Conservation (phyloP, 2,888 invertebrate genomes). For the Caradrina kadenii region DNA sequence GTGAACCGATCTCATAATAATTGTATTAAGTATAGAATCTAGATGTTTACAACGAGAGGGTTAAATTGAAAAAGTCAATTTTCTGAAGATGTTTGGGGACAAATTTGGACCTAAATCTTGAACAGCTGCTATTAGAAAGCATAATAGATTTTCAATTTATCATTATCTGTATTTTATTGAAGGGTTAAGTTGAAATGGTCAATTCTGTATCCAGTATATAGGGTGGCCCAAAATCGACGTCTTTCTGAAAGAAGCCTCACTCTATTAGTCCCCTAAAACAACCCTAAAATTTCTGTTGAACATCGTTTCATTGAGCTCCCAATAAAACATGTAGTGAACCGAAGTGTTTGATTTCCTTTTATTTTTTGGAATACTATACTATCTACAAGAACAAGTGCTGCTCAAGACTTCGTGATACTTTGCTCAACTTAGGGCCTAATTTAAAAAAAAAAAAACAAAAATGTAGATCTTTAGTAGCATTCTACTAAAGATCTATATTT, state of each 20-base stretch:
- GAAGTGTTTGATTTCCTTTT: neutral
- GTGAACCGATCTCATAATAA: slow-evolving; percentile 63
- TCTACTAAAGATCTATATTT: neutral
- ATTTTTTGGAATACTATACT: neutral
- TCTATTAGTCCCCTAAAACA: no score
- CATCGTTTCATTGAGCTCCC: no score
- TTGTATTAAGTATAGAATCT: slow-evolving; percentile 60
- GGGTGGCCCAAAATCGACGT: neutral
- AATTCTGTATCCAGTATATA: neutral
- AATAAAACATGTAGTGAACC: no score
- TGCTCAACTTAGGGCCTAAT: neutral
- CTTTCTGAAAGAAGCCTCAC: neutral
- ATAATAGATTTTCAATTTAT: slow-evolving; percentile 11
- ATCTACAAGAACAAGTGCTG: neutral
- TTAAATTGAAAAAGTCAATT: slow-evolving; percentile 53
- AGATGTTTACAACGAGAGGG: slow-evolving; percentile 37
- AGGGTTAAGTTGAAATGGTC: neutral
- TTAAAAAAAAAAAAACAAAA: no score
- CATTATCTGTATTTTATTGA: neutral
- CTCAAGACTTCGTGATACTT: neutral
- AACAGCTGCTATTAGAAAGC: slow-evolving; percentile 2
- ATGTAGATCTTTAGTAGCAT: no score
- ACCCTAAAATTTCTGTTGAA: no score
- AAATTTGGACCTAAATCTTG: slow-evolving; percentile 7
- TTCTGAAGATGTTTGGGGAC: slow-evolving; percentile 29